phyloP scores from a whole-genome alignment of 2,888 invertebrate species.

The Drosophila limbata region DNA sequence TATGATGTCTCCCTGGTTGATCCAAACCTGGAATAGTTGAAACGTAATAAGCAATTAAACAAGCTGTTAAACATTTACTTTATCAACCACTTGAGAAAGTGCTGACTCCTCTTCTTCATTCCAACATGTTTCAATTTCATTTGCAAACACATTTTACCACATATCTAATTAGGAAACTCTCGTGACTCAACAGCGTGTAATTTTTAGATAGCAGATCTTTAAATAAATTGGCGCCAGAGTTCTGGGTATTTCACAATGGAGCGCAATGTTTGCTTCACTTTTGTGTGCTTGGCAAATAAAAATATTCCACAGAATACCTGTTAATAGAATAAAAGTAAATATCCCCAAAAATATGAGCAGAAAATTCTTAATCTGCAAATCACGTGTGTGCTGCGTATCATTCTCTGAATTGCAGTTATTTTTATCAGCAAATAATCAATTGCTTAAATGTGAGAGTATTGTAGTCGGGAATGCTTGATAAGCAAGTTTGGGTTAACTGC shows the following conservation, averaged over 20 bases:
- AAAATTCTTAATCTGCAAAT: constrained; percentile 8
- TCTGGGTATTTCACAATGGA: constrained; percentile 63
- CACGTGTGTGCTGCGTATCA: constrained; percentile 5
- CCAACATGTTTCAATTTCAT: constrained; percentile 23
- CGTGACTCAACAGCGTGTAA: constrained; percentile 52
- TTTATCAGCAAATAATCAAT: neutral
- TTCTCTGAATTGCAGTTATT: neutral
- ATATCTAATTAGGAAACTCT: constrained; percentile 4
- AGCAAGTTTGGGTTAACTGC: neutral
- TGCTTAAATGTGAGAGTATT: neutral
- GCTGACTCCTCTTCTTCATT: neutral
- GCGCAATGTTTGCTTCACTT: constrained; percentile 44
- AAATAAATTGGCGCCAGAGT: constrained; percentile 49
- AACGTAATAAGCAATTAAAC: constrained; percentile 1
- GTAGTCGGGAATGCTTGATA: neutral
- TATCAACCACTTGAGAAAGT: constrained; percentile 15
- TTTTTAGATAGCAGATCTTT: constrained; percentile 64
- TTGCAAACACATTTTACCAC: constrained; percentile 8
- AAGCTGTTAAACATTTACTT: constrained; percentile 9
- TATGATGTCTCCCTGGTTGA: constrained; percentile 99
- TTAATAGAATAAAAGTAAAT: constrained; percentile 1
- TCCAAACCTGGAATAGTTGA: constrained; percentile 91
- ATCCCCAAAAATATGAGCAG: neutral
- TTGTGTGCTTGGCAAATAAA: constrained; percentile 14
- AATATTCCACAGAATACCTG: neutral